phyloP scores from a whole-genome alignment of 2,888 invertebrate genomes.

The Drosophila histrio region DNA sequence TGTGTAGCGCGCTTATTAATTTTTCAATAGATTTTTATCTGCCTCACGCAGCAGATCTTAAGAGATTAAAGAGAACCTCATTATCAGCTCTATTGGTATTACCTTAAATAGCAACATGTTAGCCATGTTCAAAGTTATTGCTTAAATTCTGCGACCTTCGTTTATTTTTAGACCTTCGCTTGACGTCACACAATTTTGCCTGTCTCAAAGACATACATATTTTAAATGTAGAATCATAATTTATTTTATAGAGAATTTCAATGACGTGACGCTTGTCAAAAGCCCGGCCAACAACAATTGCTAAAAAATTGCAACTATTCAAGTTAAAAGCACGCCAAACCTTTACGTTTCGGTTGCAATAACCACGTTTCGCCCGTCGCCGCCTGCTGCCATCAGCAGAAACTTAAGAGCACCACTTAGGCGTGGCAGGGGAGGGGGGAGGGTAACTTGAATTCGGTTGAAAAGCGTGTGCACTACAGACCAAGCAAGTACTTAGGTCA shows the following conservation, averaged over 20 bases:
- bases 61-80: not conserved
- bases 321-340: conserved; percentile 62
- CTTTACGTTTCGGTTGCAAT: conserved; percentile 47
- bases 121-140: conserved; percentile 8
- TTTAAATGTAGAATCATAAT: conserved; percentile 19
- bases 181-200: conserved; percentile 24
- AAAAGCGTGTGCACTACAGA: conserved; percentile 51
- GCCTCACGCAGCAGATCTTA: not conserved
- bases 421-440: conserved; percentile 3
- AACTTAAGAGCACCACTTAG: conserved; percentile 74
- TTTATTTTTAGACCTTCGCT: not conserved
- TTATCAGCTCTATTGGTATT: not conserved
- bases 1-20: conserved; percentile 23
- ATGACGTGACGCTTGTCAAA: conserved; percentile 64
- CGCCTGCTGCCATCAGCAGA: conserved; percentile 73
- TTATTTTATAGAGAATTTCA: conserved; percentile 43
- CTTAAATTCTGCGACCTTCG: conserved; percentile 35
- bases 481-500: conserved; percentile 66
- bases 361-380: not conserved
- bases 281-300: conserved; percentile 14
- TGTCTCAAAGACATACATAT: not conserved
- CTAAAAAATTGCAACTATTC: conserved; percentile 49
- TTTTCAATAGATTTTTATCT: conserved; percentile 17
- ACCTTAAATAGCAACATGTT: not conserved
- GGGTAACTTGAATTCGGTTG: conserved; percentile 27